These are phyloP conservation scores for Acrocephalus kingi DNA, from an alignment of 2,113 vertebrate genomes.

Conservation along the genomic window DNA sequence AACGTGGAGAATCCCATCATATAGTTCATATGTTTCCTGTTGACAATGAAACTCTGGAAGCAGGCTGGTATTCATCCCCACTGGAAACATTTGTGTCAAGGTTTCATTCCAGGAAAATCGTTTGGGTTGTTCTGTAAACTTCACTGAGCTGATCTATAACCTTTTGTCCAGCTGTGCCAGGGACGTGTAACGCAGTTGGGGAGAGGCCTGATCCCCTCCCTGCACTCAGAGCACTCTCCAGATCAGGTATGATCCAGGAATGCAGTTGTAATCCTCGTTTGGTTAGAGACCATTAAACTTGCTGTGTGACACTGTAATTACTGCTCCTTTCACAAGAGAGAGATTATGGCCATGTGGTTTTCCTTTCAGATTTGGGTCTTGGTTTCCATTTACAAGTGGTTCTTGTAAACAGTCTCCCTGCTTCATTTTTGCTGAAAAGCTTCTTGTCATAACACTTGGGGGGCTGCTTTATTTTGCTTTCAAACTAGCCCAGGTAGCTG, in stretches of 20 bases:
- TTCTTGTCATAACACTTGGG: conserved; percentile 58
- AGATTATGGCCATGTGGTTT: conserved; percentile 58
- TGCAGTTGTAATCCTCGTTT: neutral
- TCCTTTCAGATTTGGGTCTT: conserved; percentile 34
- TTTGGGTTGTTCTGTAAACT: neutral
- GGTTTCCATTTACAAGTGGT: conserved; percentile 42
- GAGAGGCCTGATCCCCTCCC: neutral
- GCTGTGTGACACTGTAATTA: conserved; percentile 14
- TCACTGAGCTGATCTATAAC: neutral
- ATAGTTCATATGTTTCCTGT: neutral
- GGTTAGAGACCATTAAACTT: conserved; percentile 33
- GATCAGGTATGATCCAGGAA: conserved; percentile 28
- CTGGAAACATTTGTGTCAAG: neutral
- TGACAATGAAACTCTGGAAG: neutral
- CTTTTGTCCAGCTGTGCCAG: neutral
- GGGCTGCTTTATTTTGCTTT: conserved; percentile 46
- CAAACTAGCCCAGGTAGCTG: neutral
- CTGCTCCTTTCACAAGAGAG: conserved; percentile 11
- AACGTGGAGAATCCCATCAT: neutral
- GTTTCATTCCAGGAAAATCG: conserved; percentile 21
- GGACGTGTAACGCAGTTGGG: neutral
- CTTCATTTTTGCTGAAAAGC: conserved; percentile 49
- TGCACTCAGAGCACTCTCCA: neutral
- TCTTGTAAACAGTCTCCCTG: conserved; percentile 58
- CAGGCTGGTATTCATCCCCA: neutral